Evolutionary conservation across 2,888 invertebrate genomes (phyloP), one percentile per base, ranked within the genome.

Genomic region (Nipponacmea schrenckii): DNA sequence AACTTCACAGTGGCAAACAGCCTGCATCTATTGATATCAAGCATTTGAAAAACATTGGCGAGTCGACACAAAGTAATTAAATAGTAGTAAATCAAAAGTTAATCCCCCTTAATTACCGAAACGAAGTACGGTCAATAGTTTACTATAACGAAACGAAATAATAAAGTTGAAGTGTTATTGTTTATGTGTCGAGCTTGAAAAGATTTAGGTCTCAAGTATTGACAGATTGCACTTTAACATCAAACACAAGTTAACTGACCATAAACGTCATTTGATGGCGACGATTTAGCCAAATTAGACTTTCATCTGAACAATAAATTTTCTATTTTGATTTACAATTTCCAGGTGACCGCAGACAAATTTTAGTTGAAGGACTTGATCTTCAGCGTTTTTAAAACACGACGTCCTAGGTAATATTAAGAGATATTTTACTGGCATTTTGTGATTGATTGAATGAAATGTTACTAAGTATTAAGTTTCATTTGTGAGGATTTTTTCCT

Each of bases 41-140:
- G 20, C 24, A 15, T 56, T 56, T 56, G 56, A 24, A 56, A 56
- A 56, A 56, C 56, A 56, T 24, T 56, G 10, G 56, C 20, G 56
- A 56, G 56, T 24, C 56, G 20, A 56, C 20, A 56, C 56, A 56
- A 56, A 56, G 56, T 24, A 56, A 56, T 56, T 56, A 56, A 56
- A 56, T 24, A 56, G 20, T 56, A 56, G 20, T 56, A 56, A 56
- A 56, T 56, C 56, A 56, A 56, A 56, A 56, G 56, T 56, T 56
- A 56, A 56, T 56, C 56, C 24, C 56, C 56, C 24, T 56, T 56
- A 56, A 56, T 56, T 56, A 56, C 56, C 56, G 20, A 56, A 56
- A 56, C 56, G 56, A 56, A 56, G 24, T 24, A 56, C 20, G 14
- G 56, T 56, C 56, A 56, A 56, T 24, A 24, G 56, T 10, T 24